These are phyloP conservation scores for Takifugu rubripes DNA, from an alignment of 2,797 vertebrate species.

Conservation along the genomic window DNA sequence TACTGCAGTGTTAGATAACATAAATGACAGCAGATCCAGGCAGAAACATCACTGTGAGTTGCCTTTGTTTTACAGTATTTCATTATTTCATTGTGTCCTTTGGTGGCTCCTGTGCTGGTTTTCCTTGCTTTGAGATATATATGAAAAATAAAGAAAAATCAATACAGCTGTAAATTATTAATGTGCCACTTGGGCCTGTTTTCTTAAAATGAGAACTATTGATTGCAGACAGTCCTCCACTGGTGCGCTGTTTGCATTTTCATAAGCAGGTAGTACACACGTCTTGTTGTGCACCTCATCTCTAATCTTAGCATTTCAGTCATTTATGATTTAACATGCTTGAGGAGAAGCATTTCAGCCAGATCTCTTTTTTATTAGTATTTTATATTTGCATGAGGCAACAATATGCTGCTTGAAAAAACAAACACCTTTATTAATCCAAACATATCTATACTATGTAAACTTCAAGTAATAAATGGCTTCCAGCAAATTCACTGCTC, in stretches of 20 bases:
- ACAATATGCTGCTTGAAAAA: conserved; percentile 3
- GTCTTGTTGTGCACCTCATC: conserved; percentile 2
- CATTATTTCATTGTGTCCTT: too few species aligned
- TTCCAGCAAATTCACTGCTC: conserved; percentile 2
- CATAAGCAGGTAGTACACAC: neutral
- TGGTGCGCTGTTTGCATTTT: neutral
- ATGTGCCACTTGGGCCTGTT: conserved; percentile 1
- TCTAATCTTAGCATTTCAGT: conserved; percentile 36
- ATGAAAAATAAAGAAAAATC: conserved; percentile 5
- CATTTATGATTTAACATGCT: conserved; percentile 22
- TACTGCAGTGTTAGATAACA: too few species aligned
- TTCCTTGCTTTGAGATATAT: too few species aligned
- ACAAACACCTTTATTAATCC: too few species aligned
- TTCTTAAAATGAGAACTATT: conserved; percentile 16
- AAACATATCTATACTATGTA: conserved; percentile 6
- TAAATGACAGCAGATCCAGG: too few species aligned
- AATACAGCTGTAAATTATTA: neutral
- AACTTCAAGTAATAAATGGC: conserved; percentile 4
- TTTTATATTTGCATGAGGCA: conserved; percentile 14
- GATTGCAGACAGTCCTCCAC: conserved; percentile 7
- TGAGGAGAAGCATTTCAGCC: conserved; percentile 23
- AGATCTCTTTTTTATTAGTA: conserved; percentile 21
- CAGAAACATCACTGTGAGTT: too few species aligned
- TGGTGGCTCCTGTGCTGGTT: too few species aligned
- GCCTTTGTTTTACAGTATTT: too few species aligned